phyloP scores from a whole-genome alignment of 2,113 vertebrate species.

The Pitta sordida region DNA sequence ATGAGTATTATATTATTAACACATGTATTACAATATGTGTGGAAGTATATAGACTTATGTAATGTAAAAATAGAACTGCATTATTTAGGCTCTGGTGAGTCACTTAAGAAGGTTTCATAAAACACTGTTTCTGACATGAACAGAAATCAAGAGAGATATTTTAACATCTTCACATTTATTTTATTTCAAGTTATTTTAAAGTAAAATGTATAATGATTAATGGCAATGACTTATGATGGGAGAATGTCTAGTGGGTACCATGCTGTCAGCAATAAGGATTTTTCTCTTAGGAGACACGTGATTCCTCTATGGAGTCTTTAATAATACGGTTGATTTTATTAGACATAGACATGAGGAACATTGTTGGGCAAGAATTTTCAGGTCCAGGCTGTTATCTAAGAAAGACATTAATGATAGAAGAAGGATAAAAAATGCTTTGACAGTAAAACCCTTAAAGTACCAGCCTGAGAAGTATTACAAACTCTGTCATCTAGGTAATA shows the following conservation, averaged over 20 bases:
- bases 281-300: neutral
- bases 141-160: neutral
- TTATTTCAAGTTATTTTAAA: constrained; percentile 4
- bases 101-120: neutral
- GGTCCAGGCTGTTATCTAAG: neutral
- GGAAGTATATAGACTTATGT: neutral
- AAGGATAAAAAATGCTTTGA: neutral
- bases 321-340: neutral
- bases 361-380: neutral
- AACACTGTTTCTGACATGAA: neutral
- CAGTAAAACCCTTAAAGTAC: neutral
- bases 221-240: neutral
- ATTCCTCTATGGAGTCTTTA: neutral
- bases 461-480: neutral
- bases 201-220: neutral
- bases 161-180: neutral
- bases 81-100: neutral
- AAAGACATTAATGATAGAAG: neutral
- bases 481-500: neutral
- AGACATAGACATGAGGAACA: neutral
- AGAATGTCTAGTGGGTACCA: neutral
- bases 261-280: neutral
- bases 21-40: neutral
- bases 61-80: neutral
- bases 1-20: neutral